Conservation (phyloP, 2,888 invertebrate genomes). For the Branchipolynoe longqiensis region DNA sequence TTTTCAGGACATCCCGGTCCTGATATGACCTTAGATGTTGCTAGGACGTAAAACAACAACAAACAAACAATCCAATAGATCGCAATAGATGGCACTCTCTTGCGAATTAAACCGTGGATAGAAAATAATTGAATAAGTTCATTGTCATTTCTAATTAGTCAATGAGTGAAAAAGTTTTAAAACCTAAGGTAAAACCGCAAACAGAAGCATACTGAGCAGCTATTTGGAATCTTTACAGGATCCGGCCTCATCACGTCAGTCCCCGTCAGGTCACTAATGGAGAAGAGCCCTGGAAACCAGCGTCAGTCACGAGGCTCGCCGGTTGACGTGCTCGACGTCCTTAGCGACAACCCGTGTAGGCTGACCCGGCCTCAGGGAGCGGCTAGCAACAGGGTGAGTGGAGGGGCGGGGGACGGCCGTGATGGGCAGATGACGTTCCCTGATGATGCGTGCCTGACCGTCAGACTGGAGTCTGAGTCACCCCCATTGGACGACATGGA, state of each 20-base stretch:
- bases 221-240: constrained; percentile 12
- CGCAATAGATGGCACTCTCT: no score
- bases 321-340: not conserved
- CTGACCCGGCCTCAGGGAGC: no score
- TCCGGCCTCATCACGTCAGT: constrained; percentile 46
- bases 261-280: constrained; percentile 16
- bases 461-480: not conserved
- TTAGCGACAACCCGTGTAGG: constrained; percentile 1
- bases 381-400: not conserved
- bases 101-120: no score
- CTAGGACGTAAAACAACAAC: no score
- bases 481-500: constrained; percentile 4
- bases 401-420: not conserved
- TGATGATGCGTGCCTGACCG: constrained; percentile 1
- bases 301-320: not conserved
- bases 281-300: not conserved
- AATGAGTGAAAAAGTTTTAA: no score
- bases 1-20: no score
- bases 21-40: no score
- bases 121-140: no score
- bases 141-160: no score
- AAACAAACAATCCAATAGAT: no score
- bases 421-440: constrained; percentile 37
- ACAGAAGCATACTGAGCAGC: not conserved
- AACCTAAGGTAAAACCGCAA: no score